Evolutionary conservation across 2,113 vertebrate species (phyloP).

Genomic region (Penelope pileata): DNA sequence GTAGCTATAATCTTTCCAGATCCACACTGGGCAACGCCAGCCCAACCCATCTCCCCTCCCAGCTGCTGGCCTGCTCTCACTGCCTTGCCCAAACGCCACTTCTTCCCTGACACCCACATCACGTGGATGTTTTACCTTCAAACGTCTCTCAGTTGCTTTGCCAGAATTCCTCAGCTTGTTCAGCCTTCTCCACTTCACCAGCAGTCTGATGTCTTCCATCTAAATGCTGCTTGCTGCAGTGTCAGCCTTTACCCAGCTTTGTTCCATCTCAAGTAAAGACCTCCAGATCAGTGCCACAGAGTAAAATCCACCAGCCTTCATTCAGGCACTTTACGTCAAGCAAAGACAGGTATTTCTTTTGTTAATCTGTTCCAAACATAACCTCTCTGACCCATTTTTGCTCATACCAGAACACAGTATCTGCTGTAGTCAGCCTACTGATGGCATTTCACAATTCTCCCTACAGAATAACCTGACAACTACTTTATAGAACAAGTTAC

Average conservation of each 20-base stretch:
- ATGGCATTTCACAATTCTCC: not conserved
- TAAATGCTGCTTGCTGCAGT: not conserved
- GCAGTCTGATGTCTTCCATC: not conserved
- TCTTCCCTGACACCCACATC: not conserved
- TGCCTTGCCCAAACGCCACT: not conserved
- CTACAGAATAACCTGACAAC: not conserved
- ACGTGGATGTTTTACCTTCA: not conserved
- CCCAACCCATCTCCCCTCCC: not conserved
- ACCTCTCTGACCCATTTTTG: slow-evolving; percentile 21
- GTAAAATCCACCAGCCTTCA: not conserved
- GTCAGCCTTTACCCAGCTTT: not conserved
- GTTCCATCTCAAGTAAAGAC: not conserved
- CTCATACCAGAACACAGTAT: not conserved
- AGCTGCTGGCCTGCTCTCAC: not conserved
- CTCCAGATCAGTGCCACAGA: not conserved
- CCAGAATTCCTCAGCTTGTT: not conserved
- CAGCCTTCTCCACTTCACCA: not conserved
- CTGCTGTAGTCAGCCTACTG: not conserved
- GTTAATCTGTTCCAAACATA: slow-evolving; percentile 17
- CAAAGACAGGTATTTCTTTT: not conserved
- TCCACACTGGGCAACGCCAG: not conserved
- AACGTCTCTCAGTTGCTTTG: not conserved
- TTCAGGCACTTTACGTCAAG: not conserved
- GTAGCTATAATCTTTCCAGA: not conserved
- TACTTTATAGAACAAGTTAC: not conserved